Base-by-base conservation (phyloP, 2,113 vertebrate genomes). In the Percopsis transmontana region DNA sequence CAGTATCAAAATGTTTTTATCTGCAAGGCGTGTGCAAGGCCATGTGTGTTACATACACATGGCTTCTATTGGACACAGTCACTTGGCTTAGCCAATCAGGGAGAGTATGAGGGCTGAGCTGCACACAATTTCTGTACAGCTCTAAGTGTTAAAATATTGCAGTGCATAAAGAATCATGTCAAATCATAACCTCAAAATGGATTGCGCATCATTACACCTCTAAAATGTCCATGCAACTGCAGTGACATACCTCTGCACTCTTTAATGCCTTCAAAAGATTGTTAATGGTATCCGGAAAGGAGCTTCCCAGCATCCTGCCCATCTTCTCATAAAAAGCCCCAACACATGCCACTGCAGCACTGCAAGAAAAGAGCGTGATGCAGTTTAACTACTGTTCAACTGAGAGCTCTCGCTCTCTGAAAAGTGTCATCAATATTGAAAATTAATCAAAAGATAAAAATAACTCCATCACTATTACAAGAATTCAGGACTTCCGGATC, bases 281-380 rank as follows among this genome's bases (percentile, higher is more conserved):
- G 86, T 94, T 98, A 53, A 99, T 96, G 62, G 97, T 99, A 89
- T 99, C 97, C 5, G 97, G 97, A 86, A 99, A 99, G 72, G 96
- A 95, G 86, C 97, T 99, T 69, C 97, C 97, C 71, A 99, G 84
- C 95, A 99, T 97, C 80, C 97, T 92, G 41, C 97, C 97, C 96
- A 99, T 98, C 90, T 97, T 96, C 89, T 99, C 97, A 88, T 99
- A 99, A 90, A 99, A 99, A 12, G 97, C 97, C 57, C 97, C 97
- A 57, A 98, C 94, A 86, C 97, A 99, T 2, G 96, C 96, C 84
- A 99, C 97, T 2, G 97, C 97, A 88, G 97, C 96, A 58, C 97
- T 98, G 65, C 1, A 60, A 82, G 48, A 86, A 54, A 56, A 68
- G 75, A 51, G 18, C 9, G 12, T 3, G 12, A 12, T 14, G 12